Conservation (phyloP, 2,888 invertebrate species). For the Drosophila paramelanica region DNA sequence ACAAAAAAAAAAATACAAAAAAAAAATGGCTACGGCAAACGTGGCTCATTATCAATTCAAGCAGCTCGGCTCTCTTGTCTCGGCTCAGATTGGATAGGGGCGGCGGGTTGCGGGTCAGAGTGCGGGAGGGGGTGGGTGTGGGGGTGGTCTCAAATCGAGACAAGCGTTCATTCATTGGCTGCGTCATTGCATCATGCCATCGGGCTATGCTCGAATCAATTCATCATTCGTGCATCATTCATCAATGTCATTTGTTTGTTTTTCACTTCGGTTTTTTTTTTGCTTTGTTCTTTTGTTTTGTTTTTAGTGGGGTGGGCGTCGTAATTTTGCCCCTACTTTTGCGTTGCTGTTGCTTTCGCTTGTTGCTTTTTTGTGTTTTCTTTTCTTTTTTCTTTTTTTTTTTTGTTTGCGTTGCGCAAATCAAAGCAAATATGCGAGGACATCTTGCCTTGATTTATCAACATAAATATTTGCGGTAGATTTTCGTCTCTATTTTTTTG, state of each 20-base stretch:
- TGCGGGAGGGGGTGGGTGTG: not conserved
- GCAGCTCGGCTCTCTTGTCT: slow-evolving; percentile 35
- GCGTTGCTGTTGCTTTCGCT: slow-evolving; percentile 13
- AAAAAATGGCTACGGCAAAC: slow-evolving; percentile 1
- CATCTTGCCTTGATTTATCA: slow-evolving; percentile 36
- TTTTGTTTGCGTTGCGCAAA: slow-evolving; percentile 13
- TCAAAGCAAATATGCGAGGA: slow-evolving; percentile 33
- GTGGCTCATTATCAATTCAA: slow-evolving; percentile 76
- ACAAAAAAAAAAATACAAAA: not conserved
- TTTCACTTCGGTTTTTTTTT: slow-evolving; percentile 44
- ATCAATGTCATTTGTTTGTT: slow-evolving; percentile 76
- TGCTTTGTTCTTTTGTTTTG: slow-evolving; percentile 4
- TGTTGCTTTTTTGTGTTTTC: slow-evolving; percentile 19
- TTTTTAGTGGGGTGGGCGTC: not conserved
- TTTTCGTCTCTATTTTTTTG: not conserved
- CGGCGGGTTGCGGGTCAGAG: no score
- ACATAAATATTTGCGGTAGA: slow-evolving; percentile 30
- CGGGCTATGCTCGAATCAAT: slow-evolving; percentile 51
- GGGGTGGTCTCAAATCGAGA: slow-evolving; percentile 36
- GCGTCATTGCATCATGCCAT: slow-evolving; percentile 50
- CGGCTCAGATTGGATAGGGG: slow-evolving; percentile 19
- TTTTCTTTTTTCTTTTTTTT: slow-evolving; percentile 27
- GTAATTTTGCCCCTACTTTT: no score
- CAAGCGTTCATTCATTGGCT: slow-evolving; percentile 66
- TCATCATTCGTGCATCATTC: slow-evolving; percentile 75